Evolutionary conservation across 2,888 invertebrate genomes (phyloP), one percentile per base, ranked within the genome.

Genomic region (Hirtodrosophila duncani): DNA sequence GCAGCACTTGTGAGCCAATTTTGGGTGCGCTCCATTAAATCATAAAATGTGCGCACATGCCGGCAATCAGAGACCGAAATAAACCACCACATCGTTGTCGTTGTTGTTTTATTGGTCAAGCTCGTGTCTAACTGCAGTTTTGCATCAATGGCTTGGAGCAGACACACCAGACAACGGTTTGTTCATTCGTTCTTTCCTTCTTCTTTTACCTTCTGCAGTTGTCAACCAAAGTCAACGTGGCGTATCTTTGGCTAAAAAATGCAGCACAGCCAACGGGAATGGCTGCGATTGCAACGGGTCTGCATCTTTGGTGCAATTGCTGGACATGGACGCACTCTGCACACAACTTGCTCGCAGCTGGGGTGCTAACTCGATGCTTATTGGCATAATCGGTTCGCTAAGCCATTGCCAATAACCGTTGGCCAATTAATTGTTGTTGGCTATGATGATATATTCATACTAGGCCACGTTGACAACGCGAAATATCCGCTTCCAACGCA

Each of bases 21-120:
- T 71, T 78, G 70, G 64, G 63, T 33, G 41, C 72, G 68, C 65
- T 75, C 72, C 80, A 71, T 77, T 71, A 62, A 75, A 59, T 79
- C 72, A 71, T 58, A 68, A 61, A 50, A 67, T 68, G 46, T 44
- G 31, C 39, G 59, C 56, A 31, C 50, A 41, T 14, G 56, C 59
- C 38, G 27, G 44, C 58, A 43, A 74, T 51, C 62, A 53, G 27
- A 49, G 67, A 55, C 63, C 60, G 67, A 75, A 67, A 58, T 62
- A n/a, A n/a, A n/a, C n/a, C n/a, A 39, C 26, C 61, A 39, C 29
- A 23, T 11, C 42, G 29, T 20, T 45, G 29, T 23, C 34, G 48
- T 29, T 49, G 38, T 16, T n/a, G 10, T 17, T 10, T 11, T 18
- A 8, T 2, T 44, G 36, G 27, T 57, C 38, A 9, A 20, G 37